Evolutionary conservation across 2,113 vertebrate genomes (phyloP).

Genomic region (Enhydra lutris): DNA sequence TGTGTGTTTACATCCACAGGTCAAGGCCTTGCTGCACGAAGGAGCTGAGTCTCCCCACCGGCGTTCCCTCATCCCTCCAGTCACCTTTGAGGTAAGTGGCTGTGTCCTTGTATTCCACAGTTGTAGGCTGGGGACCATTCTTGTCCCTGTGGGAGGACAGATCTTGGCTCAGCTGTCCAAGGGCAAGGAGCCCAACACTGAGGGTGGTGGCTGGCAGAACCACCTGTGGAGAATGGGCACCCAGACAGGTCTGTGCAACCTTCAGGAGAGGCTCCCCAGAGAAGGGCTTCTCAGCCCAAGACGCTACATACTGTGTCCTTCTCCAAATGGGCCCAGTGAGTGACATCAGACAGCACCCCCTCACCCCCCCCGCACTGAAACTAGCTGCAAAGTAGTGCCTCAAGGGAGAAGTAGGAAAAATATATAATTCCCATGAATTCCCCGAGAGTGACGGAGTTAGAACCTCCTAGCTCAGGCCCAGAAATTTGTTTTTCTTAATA

Average conservation of each 20-base stretch:
- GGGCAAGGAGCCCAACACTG: background rate
- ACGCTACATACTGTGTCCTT: background rate
- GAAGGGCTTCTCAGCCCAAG: background rate
- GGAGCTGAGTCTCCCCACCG: slow-evolving; percentile 89
- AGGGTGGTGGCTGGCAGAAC: accelerated
- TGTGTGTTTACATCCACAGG: slow-evolving; percentile 80
- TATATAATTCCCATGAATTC: background rate
- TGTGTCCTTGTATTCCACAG: accelerated
- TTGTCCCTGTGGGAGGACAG: background rate
- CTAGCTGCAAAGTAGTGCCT: background rate
- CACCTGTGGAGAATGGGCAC: background rate
- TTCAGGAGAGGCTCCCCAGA: background rate
- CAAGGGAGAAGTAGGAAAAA: accelerated
- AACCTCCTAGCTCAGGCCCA: background rate
- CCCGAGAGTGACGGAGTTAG: background rate
- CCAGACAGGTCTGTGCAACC: accelerated
- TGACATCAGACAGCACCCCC: background rate
- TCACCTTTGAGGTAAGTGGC: slow-evolving; percentile 91
- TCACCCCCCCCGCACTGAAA: background rate
- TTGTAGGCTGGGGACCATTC: accelerated
- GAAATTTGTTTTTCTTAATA: background rate
- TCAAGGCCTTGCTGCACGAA: slow-evolving; percentile 90
- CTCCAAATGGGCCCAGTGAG: background rate
- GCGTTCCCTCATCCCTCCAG: slow-evolving; percentile 92
- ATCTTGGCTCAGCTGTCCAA: background rate